phyloP scores from a whole-genome alignment of 2,888 invertebrate genomes.

The Leptogaster cylindrica region DNA sequence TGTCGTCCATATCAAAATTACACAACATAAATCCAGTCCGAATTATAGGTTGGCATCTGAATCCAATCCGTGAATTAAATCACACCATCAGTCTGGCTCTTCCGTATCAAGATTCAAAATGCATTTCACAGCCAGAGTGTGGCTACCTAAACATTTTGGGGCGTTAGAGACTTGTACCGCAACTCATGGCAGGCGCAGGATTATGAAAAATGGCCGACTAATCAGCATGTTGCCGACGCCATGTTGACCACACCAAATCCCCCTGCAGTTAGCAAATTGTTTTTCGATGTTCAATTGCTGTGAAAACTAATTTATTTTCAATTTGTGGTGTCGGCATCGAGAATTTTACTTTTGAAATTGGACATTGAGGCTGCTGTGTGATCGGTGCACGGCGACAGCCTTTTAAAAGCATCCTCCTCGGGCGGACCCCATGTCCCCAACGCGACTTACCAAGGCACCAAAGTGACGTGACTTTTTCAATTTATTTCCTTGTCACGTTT shows the following conservation, averaged over 20 bases:
- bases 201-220: slow-evolving; percentile 7
- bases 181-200: background rate
- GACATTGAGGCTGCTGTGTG: background rate
- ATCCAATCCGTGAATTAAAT: no score
- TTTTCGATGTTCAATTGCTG: slow-evolving; percentile 32
- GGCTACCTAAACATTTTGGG: slow-evolving; percentile 22
- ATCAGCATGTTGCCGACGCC: background rate
- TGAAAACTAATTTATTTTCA: slow-evolving; percentile 23
- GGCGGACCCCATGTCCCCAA: background rate
- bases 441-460: no score
- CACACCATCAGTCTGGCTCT: no score
- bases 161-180: slow-evolving; percentile 7
- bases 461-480: no score
- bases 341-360: background rate
- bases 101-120: no score
- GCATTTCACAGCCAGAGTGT: no score
- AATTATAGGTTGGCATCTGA: no score
- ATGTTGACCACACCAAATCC: slow-evolving; percentile 2
- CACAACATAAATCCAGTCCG: no score
- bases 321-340: slow-evolving; percentile 17
- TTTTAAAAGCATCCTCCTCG: slow-evolving; percentile 1
- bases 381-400: background rate
- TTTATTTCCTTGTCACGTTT: background rate
- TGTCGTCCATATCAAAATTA: no score
- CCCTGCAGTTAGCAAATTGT: slow-evolving; percentile 18